Evolutionary conservation across 2,888 invertebrate genomes (phyloP).

Genomic region (Tinea pellionella): DNA sequence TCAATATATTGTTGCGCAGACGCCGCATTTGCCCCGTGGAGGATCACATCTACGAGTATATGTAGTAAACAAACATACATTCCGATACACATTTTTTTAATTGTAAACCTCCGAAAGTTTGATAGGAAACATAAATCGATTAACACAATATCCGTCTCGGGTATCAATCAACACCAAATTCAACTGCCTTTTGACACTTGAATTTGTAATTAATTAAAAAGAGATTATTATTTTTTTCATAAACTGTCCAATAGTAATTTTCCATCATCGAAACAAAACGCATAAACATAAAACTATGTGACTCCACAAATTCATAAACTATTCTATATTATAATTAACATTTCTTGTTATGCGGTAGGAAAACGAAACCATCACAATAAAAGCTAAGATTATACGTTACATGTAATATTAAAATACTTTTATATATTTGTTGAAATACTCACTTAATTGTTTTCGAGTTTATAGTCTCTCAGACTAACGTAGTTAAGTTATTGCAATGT

Average conservation of each 20-base stretch:
- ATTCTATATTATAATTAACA: slow-evolving; percentile 45
- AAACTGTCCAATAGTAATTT: slow-evolving; percentile 44
- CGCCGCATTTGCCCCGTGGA: slow-evolving; percentile 43
- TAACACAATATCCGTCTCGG: slow-evolving; percentile 29
- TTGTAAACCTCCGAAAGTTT: slow-evolving; percentile 69
- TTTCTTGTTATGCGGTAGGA: slow-evolving; percentile 61
- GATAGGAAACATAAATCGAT: slow-evolving; percentile 59
- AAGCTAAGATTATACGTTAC: slow-evolving; percentile 37
- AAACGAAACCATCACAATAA: slow-evolving; percentile 66
- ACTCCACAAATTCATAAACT: slow-evolving; percentile 52
- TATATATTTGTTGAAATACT: slow-evolving; percentile 34
- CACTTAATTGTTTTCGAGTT: slow-evolving; percentile 27
- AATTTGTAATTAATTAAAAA: background rate
- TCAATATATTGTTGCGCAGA: slow-evolving; percentile 24
- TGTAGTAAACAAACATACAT: slow-evolving; percentile 46
- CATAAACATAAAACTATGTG: slow-evolving; percentile 27
- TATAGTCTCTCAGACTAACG: slow-evolving; percentile 53
- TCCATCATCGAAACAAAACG: background rate
- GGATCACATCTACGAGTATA: slow-evolving; percentile 51
- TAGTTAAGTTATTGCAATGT: slow-evolving; percentile 21
- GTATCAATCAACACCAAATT: background rate
- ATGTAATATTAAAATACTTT: slow-evolving; percentile 46
- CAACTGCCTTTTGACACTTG: background rate
- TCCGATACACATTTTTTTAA: slow-evolving; percentile 36
- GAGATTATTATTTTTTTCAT: slow-evolving; percentile 32